Percentiles rank a stretch among this genome's conserved stretches.
phyloP scores from a whole-genome alignment of 2,113 vertebrate species.

The Hirundichthys speculiger region DNA sequence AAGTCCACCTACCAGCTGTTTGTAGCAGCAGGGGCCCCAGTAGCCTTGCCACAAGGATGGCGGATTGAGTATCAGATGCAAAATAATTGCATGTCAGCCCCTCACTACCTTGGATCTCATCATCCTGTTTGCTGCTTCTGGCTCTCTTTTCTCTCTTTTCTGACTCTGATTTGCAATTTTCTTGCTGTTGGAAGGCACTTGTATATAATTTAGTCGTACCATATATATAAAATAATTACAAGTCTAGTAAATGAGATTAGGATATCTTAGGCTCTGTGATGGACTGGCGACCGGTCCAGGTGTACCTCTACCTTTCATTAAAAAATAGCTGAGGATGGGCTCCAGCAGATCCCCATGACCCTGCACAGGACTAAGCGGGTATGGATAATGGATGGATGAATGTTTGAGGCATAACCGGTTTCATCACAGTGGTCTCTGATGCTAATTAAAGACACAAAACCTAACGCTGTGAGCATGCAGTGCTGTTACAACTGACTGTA shows the following conservation, averaged over 20 bases:
- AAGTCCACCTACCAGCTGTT: slow-evolving; percentile 65
- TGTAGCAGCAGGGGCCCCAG: slow-evolving; percentile 64
- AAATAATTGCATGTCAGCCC: slow-evolving; percentile 66
- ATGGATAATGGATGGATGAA: no score
- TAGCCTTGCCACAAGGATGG: slow-evolving; percentile 53
- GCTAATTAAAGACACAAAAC: slow-evolving; percentile 16
- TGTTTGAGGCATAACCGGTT: slow-evolving; percentile 25
- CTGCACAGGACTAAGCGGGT: no score
- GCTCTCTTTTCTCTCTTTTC: slow-evolving; percentile 29
- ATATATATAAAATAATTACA: slow-evolving; percentile 47
- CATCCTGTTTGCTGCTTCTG: slow-evolving; percentile 29
- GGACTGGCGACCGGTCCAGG: no score
- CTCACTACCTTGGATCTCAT: slow-evolving; percentile 48
- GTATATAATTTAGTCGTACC: slow-evolving; percentile 31
- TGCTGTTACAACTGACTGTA: slow-evolving; percentile 53
- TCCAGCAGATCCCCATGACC: no score
- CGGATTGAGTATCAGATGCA: slow-evolving; percentile 52
- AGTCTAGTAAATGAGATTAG: slow-evolving; percentile 43
- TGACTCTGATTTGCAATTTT: slow-evolving; percentile 49
- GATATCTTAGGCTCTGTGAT: no score
- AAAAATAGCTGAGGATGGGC: no score
- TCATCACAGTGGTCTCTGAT: slow-evolving; percentile 25
- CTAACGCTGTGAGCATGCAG: background rate
- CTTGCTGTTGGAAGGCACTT: slow-evolving; percentile 22
- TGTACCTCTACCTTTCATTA: no score